Base-by-base conservation (phyloP, 2,113 vertebrate species). In the Apus apus region DNA sequence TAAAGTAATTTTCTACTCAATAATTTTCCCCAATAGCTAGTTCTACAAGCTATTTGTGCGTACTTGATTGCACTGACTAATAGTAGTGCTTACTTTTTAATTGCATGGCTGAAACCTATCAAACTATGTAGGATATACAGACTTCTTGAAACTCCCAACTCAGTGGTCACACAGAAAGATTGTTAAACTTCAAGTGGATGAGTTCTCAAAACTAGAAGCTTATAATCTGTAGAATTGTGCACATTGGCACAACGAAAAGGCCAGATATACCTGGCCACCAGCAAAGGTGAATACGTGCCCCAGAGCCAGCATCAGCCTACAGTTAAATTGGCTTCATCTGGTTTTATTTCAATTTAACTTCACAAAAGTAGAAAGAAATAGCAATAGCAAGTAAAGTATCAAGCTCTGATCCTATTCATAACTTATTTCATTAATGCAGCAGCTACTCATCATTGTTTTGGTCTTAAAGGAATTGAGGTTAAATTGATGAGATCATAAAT, bases 191-290 rank as follows among this genome's bases (percentile, higher is more conserved):
- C 13, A 67, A 9, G 8, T 30, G n/a, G 17, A 14, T 43, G 32
- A 65, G 56, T 45, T 68, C 57, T 82, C 15, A 79, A 25, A 45
- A 50, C 30, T 53, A 77, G 26, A 38, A 38, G 38, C 18, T 67
- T 45, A 30, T 19, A 68, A 57, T 20, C 45, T 83, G n/a, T 38
- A 60, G 45, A 74, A 60, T 27, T 56, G 45, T 34, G 60, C 43
- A 43, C 0, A 0, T n/a, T 78, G 51, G 14, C 50, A 23, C 19
- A 53, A 30, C 0, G 1, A 38, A 72, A 53, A 67, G 27, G 27
- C 14, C 32, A 57, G 17, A 7, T 62, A 67, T 2, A 1, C 54
- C 43, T 70, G 43, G 8, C n/a, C 72, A 64, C 23, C 14, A 82
- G 22, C 20, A 60, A 38, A 17, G 17, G 22, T 79, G 77, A 64